Percentiles rank a stretch among this genome's conserved stretches.
phyloP scores from a whole-genome alignment of 2,888 invertebrate genomes.

The Eupsilia transversa region DNA sequence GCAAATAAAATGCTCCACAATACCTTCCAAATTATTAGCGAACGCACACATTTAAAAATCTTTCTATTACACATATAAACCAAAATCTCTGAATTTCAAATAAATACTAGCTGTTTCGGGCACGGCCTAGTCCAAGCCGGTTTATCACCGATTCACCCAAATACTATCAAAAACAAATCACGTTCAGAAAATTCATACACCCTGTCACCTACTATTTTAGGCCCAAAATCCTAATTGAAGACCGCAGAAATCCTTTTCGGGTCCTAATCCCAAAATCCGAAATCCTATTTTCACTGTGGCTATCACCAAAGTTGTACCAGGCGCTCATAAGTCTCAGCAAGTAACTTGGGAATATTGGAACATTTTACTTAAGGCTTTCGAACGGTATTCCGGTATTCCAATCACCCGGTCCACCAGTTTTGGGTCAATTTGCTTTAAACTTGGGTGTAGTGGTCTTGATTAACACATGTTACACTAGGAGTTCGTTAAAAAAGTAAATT shows the following conservation, averaged over 20 bases:
- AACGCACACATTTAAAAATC: not conserved
- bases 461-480: slow-evolving; percentile 19
- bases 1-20: not conserved
- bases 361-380: slow-evolving; percentile 36
- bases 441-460: slow-evolving; percentile 35
- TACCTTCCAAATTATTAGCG: not conserved
- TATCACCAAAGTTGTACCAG: slow-evolving; percentile 41
- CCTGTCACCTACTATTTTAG: slow-evolving; percentile 19
- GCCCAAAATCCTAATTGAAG: slow-evolving; percentile 22
- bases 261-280: slow-evolving; percentile 20
- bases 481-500: not conserved
- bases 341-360: slow-evolving; percentile 31
- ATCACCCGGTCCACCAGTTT: slow-evolving; percentile 58
- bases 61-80: not conserved
- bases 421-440: slow-evolving; percentile 55
- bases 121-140: not conserved
- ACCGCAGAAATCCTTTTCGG: slow-evolving; percentile 10
- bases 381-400: slow-evolving; percentile 52
- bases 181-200: slow-evolving; percentile 24
- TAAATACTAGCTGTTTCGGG: not conserved
- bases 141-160: not conserved
- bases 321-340: slow-evolving; percentile 42
- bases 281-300: slow-evolving; percentile 22
- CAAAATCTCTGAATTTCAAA: slow-evolving; percentile 8
- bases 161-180: slow-evolving; percentile 44